Evolutionary conservation across 2,888 invertebrate genomes (phyloP), one percentile per base, ranked within the genome.

Genomic region (Drosophila kuntzei): DNA sequence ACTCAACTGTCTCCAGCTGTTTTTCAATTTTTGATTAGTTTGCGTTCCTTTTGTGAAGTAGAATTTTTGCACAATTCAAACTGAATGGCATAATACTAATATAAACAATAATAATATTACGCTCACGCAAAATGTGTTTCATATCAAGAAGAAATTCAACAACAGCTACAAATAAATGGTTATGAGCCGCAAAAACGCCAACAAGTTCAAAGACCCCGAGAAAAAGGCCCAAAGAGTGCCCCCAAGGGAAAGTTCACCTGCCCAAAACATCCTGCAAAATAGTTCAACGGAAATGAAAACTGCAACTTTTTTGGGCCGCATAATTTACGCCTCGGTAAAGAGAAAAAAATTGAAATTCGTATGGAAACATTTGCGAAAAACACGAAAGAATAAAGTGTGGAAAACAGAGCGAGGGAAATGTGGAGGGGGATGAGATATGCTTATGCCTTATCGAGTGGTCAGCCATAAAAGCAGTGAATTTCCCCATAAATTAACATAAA

Each of bases 221-320:
- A 46, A 57, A 25, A 58, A n/a, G 41, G 51, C 16, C 51, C 20
- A 39, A 9, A 20, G 32, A 27, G 12, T 27, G 4, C 34, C 20
- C 29, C 14, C 4, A 12, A 22, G 18, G 18, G 39, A 11, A 39
- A 39, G 8, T 22, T 2, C 57, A 76, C 60, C 70, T 64, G 64
- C 22, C 32, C 25, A n/a, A 16, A 20, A 22, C 49, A 71, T 71
- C 67, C 74, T 75, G 62, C 41, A 63, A 85, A 80, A 83, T 71
- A 83, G 83, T 76, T 78, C 68, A 76, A 54, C 84, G 82, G 84
- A 82, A 86, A 83, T 80, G 76, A 68, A 83, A 86, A 69, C 66
- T 76, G 75, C 75, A 76, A 74, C 59, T 65, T 76, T 71, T 64
- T 32, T 0, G 51, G 34, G 12, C 39, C 69, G 61, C 46, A 62